Conservation (phyloP, 2,888 invertebrate species). For the Trichogramma dendrolimi region DNA sequence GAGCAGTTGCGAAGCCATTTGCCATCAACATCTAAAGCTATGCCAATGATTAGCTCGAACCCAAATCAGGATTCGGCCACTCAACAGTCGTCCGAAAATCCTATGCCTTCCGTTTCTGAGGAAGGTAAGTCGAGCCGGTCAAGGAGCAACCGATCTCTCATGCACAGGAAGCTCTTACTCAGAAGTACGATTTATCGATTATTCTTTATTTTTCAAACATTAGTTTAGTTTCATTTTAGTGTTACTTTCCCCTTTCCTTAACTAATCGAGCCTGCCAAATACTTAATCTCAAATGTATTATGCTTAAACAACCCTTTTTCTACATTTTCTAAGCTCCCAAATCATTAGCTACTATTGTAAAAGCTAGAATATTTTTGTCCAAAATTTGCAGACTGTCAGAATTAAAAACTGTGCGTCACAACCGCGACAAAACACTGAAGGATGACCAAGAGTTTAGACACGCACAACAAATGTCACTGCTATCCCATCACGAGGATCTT, state of each 20-base stretch:
- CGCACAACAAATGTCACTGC: slow-evolving; percentile 67
- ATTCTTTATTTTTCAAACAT: not conserved
- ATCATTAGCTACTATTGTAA: slow-evolving; percentile 23
- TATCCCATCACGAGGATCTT: slow-evolving; percentile 65
- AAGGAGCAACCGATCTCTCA: slow-evolving; percentile 45
- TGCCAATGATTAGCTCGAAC: slow-evolving; percentile 17
- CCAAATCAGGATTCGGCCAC: slow-evolving; percentile 29
- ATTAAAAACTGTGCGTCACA: slow-evolving; percentile 69
- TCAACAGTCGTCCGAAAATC: slow-evolving; percentile 38
- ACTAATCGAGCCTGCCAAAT: no score
- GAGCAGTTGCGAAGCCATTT: slow-evolving; percentile 57
- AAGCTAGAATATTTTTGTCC: slow-evolving; percentile 40
- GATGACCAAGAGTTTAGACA: slow-evolving; percentile 74
- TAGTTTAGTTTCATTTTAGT: not conserved
- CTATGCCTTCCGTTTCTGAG: slow-evolving; percentile 41
- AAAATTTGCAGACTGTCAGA: slow-evolving; percentile 63
- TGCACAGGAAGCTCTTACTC: slow-evolving; percentile 44
- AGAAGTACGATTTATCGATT: slow-evolving; percentile 43
- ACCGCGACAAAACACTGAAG: slow-evolving; percentile 69
- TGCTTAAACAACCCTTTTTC: not conserved
- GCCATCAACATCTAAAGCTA: slow-evolving; percentile 3
- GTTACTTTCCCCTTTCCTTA: no score
- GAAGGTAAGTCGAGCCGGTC: slow-evolving; percentile 46
- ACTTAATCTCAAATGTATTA: no score
- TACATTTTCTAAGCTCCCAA: not conserved